phyloP scores from a whole-genome alignment of 2,888 invertebrate species.

The Physocephala rufipes region DNA sequence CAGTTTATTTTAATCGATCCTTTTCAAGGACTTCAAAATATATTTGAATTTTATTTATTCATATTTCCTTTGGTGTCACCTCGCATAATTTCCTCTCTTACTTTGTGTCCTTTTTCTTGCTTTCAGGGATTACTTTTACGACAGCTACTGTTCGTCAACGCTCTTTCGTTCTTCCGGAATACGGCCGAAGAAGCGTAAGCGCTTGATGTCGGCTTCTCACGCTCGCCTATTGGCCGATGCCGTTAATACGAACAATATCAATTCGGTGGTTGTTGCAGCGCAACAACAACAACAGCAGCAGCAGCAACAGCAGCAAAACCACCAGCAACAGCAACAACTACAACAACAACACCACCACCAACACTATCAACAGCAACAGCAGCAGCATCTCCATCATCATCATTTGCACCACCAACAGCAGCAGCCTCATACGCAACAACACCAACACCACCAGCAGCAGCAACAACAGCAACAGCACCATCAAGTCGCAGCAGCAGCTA shows the following conservation, averaged over 20 bases:
- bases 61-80: too few relatives aligned
- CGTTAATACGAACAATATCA: slow-evolving; percentile 56
- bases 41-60: too few relatives aligned
- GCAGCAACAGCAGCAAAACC: slow-evolving; percentile 50
- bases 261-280: slow-evolving; percentile 55
- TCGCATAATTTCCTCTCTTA: background rate
- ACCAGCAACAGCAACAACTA: slow-evolving; percentile 49
- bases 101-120: slow-evolving; percentile 47
- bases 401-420: slow-evolving; percentile 52
- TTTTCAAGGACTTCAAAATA: background rate
- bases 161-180: slow-evolving; percentile 61
- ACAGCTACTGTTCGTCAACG: slow-evolving; percentile 67
- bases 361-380: slow-evolving; percentile 56
- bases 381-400: slow-evolving; percentile 50
- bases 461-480: slow-evolving; percentile 47
- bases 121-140: slow-evolving; percentile 71
- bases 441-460: slow-evolving; percentile 42
- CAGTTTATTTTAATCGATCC: background rate
- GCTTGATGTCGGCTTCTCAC: slow-evolving; percentile 61
- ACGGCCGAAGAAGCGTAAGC: slow-evolving; percentile 65
- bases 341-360: slow-evolving; percentile 54
- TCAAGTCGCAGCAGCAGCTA: slow-evolving; percentile 38
- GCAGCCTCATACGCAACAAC: slow-evolving; percentile 51
- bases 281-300: slow-evolving; percentile 55
- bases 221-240: slow-evolving; percentile 54